Percentiles rank a stretch among this genome's conserved stretches.
These are phyloP conservation scores for Acanthopagrus latus DNA, from an alignment of 2,797 vertebrate species.

Conservation along the genomic window DNA sequence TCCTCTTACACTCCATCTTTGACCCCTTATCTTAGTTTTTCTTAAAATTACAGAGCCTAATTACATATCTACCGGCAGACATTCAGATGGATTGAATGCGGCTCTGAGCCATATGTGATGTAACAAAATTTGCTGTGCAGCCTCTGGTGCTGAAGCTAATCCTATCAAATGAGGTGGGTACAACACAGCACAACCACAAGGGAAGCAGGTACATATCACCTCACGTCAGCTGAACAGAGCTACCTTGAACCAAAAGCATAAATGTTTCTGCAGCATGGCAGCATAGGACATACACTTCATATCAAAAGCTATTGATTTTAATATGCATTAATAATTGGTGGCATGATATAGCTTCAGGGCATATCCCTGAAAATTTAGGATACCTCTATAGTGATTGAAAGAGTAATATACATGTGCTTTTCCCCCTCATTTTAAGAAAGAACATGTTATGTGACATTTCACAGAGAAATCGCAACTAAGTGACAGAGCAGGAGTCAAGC, in stretches of 20 bases:
- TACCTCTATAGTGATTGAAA: background rate
- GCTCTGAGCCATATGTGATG: constrained; percentile 47
- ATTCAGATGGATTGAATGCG: constrained; percentile 46
- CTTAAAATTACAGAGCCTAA: constrained; percentile 60
- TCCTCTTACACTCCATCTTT: constrained; percentile 60
- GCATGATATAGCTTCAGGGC: background rate
- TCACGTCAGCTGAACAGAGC: constrained; percentile 46
- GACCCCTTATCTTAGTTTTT: constrained; percentile 55
- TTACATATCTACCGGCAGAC: constrained; percentile 57
- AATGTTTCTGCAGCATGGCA: constrained; percentile 20
- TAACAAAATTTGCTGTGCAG: constrained; percentile 57
- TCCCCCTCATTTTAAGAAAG: background rate
- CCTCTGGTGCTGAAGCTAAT: constrained; percentile 73
- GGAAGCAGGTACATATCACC: constrained; percentile 58
- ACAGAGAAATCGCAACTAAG: constrained; percentile 24
- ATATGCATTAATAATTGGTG: background rate
- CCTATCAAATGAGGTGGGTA: constrained; percentile 77
- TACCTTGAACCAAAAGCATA: constrained; percentile 44
- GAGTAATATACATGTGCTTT: too few species aligned
- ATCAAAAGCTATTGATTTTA: constrained; percentile 1
- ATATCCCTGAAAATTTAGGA: background rate
- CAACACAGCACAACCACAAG: constrained; percentile 69
- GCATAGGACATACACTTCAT: constrained; percentile 2
- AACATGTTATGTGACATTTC: constrained; percentile 3
- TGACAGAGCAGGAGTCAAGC: constrained; percentile 5